Base-by-base conservation (phyloP, 2,888 invertebrate species). In the Eupithecia exiguata region DNA sequence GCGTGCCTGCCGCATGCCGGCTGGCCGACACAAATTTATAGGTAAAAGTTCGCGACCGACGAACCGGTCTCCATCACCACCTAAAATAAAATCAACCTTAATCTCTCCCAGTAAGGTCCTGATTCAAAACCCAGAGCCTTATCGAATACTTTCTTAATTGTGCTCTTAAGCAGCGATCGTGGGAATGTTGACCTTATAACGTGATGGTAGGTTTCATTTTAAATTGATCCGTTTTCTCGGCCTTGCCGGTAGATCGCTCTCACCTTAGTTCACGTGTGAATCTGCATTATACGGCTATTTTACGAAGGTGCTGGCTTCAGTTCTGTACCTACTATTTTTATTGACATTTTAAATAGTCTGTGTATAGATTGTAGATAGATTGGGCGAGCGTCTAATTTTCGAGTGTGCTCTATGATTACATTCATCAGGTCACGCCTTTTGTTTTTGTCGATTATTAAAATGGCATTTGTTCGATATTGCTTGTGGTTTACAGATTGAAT, bases 81-180 rank as follows among this genome's bases (percentile, higher is more conserved):
- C 81, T 84, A 82, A 79, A 81, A 81, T 86, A 89, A 91, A 86
- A 81, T 69, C 83, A 81, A 84, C 91, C 87, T 82, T 92, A 91
- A 81, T 77, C 82, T 75, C 65, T 77, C 76, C 75, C 43, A 74
- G 83, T 88, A 92, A 80, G 85, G 87, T 88, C 82, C 87, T 86
- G 81, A 87, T 85, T 92, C 76, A 79, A 78, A 77, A 80, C 75
- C 65, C 63, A 70, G 83, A 85, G 81, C 87, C 85, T 91, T 92
- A 92, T 93, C 90, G 89, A 91, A 92, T 93, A 93, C 94, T 94
- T 94, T 94, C 94, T 93, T 94, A 94, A 93, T 93, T 93, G 93
- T 93, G 86, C 88, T 91, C 84, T 85, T 85, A 87, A 85, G 81
- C 80, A 79, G 81, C 80, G 81, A 84, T 85, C 88, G 87, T 88